Conservation (phyloP, 2,888 invertebrate species). For the Melieria crassipennis region DNA sequence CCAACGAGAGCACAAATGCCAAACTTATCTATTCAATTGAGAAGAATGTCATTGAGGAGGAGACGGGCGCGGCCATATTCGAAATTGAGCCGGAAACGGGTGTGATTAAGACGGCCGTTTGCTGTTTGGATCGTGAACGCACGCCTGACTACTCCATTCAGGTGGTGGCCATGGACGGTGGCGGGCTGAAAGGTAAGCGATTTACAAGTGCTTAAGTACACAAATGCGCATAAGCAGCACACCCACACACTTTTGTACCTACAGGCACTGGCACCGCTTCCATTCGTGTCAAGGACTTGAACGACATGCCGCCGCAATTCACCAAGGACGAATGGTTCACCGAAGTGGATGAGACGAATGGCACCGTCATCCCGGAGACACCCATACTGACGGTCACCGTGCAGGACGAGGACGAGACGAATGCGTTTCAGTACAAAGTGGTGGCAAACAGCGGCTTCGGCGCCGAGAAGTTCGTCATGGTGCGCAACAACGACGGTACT, state of each 20-base stretch:
- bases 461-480: constrained; percentile 95
- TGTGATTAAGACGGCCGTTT: constrained; percentile 93
- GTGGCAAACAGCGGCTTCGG: constrained; percentile 93
- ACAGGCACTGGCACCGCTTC: constrained; percentile 83
- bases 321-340: constrained; percentile 96
- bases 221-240: neutral
- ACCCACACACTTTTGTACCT: no score
- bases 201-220: neutral
- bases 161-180: constrained; percentile 94
- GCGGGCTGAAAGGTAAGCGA: constrained; percentile 85
- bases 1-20: constrained; percentile 94
- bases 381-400: constrained; percentile 94
- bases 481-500: constrained; percentile 92
- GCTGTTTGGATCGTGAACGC: constrained; percentile 91
- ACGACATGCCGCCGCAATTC: constrained; percentile 97
- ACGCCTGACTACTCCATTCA: constrained; percentile 96
- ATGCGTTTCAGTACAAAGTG: constrained; percentile 93
- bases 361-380: constrained; percentile 87
- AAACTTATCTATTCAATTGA: constrained; percentile 94
- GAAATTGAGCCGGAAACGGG: constrained; percentile 95
- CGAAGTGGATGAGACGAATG: constrained; percentile 94
- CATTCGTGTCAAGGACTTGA: constrained; percentile 94
- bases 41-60: constrained; percentile 96
- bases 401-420: constrained; percentile 94
- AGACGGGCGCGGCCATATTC: constrained; percentile 94